Percentiles rank a stretch among this genome's conserved stretches.
Conservation (phyloP, 2,113 vertebrate genomes). For the Deroptyus accipitrinus region DNA sequence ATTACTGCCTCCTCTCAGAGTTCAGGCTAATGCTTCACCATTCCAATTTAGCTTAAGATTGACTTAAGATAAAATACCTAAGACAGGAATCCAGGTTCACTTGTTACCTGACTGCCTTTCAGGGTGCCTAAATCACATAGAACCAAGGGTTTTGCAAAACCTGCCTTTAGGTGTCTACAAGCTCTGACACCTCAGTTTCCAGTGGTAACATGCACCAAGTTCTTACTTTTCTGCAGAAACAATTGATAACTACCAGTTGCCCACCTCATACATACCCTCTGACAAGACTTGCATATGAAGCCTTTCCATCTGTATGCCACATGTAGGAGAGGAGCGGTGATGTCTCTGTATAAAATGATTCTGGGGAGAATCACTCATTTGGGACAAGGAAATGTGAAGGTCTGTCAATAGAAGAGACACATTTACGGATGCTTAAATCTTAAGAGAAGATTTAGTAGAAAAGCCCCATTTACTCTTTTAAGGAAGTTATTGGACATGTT, state of each 20-base stretch:
- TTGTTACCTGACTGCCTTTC: background rate
- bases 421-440: background rate
- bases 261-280: background rate
- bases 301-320: background rate
- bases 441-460: background rate
- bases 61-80: background rate
- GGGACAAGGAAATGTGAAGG: background rate
- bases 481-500: background rate
- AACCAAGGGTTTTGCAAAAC: background rate
- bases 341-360: background rate
- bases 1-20: background rate
- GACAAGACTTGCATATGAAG: background rate
- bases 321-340: background rate
- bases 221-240: background rate
- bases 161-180: background rate
- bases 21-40: background rate
- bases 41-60: background rate
- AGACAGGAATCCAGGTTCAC: background rate
- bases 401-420: background rate
- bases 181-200: background rate
- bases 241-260: rapidly evolving
- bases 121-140: background rate
- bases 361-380: background rate
- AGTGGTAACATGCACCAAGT: background rate
- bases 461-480: background rate